Percentiles rank a stretch among this genome's conserved stretches.
phyloP scores from a whole-genome alignment of 2,113 vertebrate species.

The Gymnarchus niloticus region DNA sequence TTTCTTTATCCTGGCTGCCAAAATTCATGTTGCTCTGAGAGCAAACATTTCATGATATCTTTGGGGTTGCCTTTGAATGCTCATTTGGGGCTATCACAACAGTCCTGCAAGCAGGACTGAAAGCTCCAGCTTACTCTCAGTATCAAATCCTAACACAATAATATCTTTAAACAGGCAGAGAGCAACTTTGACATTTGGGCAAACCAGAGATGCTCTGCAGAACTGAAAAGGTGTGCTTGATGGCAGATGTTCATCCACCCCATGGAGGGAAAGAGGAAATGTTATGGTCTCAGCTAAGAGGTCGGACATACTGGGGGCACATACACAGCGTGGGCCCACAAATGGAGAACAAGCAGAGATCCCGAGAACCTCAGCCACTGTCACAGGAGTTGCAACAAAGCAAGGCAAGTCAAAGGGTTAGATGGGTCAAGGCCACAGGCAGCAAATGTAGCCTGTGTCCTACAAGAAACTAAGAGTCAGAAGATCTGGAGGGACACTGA shows the following conservation, averaged over 20 bases:
- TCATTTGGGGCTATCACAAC: not conserved
- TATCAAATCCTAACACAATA: not conserved
- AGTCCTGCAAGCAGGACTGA: not conserved
- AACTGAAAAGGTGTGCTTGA: not conserved
- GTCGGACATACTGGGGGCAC: not conserved
- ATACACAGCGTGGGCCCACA: not conserved
- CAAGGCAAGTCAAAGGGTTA: not conserved
- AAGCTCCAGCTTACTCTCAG: not conserved
- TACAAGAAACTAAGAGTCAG: slow-evolving; percentile 32
- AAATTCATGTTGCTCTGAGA: not conserved
- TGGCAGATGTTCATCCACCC: not conserved
- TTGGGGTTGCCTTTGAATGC: not conserved
- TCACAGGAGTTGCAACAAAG: not conserved
- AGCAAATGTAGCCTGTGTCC: slow-evolving; percentile 25
- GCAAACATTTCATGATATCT: not conserved
- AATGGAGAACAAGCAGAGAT: not conserved
- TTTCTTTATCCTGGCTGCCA: not conserved
- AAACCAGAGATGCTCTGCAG: not conserved
- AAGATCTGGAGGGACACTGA: slow-evolving; percentile 46
- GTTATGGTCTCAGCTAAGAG: not conserved
- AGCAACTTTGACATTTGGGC: not conserved
- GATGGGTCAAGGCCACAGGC: not conserved
- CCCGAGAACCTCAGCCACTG: not conserved
- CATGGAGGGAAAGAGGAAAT: not conserved
- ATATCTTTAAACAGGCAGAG: slow-evolving; percentile 4